A percentile compares a stretch with the other conserved stretches of the same genome.
Conservation (phyloP, 2,113 vertebrate species). For the Poeciliopsis retropinna region DNA sequence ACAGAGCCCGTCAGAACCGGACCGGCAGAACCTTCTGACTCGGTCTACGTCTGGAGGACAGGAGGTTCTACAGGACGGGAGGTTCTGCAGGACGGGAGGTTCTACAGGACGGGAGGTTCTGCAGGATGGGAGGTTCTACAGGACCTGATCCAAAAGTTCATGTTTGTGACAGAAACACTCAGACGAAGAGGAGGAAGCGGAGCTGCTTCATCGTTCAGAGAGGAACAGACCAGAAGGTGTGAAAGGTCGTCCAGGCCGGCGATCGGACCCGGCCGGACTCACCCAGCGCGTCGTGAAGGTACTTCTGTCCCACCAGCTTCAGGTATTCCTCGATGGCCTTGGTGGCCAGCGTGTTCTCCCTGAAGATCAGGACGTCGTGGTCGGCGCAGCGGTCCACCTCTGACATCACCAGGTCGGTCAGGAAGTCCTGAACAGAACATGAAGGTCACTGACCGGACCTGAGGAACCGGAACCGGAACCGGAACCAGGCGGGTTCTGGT, state of each 20-base stretch:
- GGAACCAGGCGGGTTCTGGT: neutral
- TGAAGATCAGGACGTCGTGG: constrained; percentile 95
- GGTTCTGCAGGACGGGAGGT: too few relatives aligned
- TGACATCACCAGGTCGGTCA: constrained; percentile 96
- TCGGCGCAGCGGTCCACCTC: constrained; percentile 96
- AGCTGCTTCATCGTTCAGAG: too few relatives aligned
- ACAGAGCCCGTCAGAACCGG: neutral
- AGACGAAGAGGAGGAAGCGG: neutral
- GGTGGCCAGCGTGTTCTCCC: constrained; percentile 96
- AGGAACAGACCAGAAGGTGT: too few relatives aligned
- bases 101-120: too few relatives aligned
- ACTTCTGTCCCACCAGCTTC: constrained; percentile 95
- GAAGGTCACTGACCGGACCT: neutral
- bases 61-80: too few relatives aligned
- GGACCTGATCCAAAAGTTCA: too few relatives aligned
- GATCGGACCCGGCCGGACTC: constrained; percentile 51
- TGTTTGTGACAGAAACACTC: neutral
- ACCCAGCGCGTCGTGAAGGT: constrained; percentile 96
- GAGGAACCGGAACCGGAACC: neutral
- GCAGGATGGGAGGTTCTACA: too few relatives aligned
- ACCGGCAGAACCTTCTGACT: neutral
- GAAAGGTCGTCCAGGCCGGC: too few relatives aligned
- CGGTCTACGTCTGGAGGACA: neutral
- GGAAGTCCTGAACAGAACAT: constrained; percentile 86
- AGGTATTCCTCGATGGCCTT: constrained; percentile 97